Percentiles rank a stretch among this genome's conserved stretches.
These are phyloP conservation scores for Clarias macrocephalus DNA, from an alignment of 2,113 vertebrate species.

Conservation along the genomic window DNA sequence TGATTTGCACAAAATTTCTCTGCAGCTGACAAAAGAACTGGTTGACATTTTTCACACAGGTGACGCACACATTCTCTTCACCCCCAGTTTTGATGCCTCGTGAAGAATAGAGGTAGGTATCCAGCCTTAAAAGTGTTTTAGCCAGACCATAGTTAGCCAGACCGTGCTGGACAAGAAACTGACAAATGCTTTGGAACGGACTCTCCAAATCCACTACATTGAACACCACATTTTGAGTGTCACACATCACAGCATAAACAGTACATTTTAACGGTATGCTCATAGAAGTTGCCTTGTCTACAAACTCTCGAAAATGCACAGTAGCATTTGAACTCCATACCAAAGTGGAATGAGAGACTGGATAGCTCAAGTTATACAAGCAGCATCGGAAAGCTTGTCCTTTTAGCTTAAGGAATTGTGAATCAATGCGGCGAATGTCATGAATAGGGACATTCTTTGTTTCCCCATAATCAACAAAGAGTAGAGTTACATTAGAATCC, in stretches of 20 bases:
- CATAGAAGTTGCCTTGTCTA: slow-evolving; percentile 64
- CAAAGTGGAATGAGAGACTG: slow-evolving; percentile 69
- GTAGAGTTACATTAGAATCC: slow-evolving; percentile 73
- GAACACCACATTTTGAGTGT: slow-evolving; percentile 75
- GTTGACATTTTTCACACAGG: slow-evolving; percentile 72
- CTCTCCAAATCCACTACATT: slow-evolving; percentile 88
- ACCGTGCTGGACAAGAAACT: slow-evolving; percentile 71
- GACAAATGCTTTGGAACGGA: slow-evolving; percentile 85
- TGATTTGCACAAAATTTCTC: slow-evolving; percentile 72
- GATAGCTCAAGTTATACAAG: slow-evolving; percentile 83
- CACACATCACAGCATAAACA: slow-evolving; percentile 82
- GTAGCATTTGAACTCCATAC: slow-evolving; percentile 77
- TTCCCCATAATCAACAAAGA: slow-evolving; percentile 89
- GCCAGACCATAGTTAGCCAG: slow-evolving; percentile 65
- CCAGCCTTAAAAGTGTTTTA: slow-evolving; percentile 71
- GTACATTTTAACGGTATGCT: slow-evolving; percentile 81
- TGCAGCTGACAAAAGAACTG: slow-evolving; percentile 87
- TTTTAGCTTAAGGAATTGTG: slow-evolving; percentile 76
- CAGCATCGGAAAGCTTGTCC: slow-evolving; percentile 91
- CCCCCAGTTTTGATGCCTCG: slow-evolving; percentile 85
- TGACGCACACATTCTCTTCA: slow-evolving; percentile 82
- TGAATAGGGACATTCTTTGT: slow-evolving; percentile 70
- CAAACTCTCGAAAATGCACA: slow-evolving; percentile 78
- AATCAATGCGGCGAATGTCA: slow-evolving; percentile 73
- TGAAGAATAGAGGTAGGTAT: slow-evolving; percentile 85